Base-by-base conservation (phyloP, 2,888 invertebrate species). In the Drosophila rellima region DNA sequence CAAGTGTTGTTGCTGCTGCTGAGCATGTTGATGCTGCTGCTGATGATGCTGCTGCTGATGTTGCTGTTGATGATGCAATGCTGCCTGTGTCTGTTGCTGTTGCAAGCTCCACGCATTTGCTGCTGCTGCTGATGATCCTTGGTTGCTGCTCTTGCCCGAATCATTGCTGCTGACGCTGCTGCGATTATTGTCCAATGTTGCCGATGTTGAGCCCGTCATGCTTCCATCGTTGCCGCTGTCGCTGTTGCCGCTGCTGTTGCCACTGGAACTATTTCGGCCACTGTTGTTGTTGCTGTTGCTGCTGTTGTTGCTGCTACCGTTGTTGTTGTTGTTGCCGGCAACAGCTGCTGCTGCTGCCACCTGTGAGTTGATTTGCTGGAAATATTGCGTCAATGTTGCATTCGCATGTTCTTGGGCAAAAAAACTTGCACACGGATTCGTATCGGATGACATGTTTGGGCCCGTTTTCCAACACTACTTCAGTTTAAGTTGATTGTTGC, bases 381-480 rank as follows among this genome's bases (percentile, higher is more conserved):
- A 91, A 64, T 92, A 92, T 72, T 91, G 91, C 73, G 90, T 90
- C 54, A 92, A 40, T 18, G 87, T 83, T 11, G 83, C 76, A 70
- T 79, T 92, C 15, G 90, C 85, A 51, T 91, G 91, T 70, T 92
- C 92, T 74, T 90, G 90, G 31, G 67, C 70, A 61, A 90, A 92
- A 81, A 91, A 92, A 57, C 90, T 88, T 67, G 80, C 85, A 69
- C 91, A 92, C n/a, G 91, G 80, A 13, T 84, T 69, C 13, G 90
- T 72, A 39, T 90, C 84, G 45, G 90, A 73, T 40, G 89, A 77
- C 89, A 89, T 39, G 61, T 37, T 54, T 11, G 18, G 42, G 2
- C 65, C 68, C 80, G 70, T 47, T 70, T 60, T 17, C 4, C 13
- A 50, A 45, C 29, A 45, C 33, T 59, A 26, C 26, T 48, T 29